phyloP scores from a whole-genome alignment of 2,113 vertebrate genomes.

The Sylvilagus bachmani region DNA sequence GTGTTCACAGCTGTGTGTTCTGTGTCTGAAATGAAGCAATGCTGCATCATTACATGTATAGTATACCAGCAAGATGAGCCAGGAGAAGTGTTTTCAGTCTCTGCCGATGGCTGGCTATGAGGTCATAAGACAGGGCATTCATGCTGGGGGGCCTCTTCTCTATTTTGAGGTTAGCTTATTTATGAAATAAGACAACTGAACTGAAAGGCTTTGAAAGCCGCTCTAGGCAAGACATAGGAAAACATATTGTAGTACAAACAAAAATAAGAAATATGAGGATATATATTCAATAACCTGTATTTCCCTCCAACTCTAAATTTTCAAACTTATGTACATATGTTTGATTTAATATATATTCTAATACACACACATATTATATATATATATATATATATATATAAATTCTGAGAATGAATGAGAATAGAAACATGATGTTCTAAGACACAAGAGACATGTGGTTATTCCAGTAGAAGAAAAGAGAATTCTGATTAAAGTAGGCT shows the following conservation, averaged over 20 bases:
- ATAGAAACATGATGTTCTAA: neutral
- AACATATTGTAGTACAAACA: neutral
- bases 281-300: neutral
- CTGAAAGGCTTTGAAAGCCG: neutral
- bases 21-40: neutral
- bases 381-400: too few relatives aligned
- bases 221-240: neutral
- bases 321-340: neutral
- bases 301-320: neutral
- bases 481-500: neutral
- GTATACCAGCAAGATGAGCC: neutral
- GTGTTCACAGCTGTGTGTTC: neutral
- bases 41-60: neutral
- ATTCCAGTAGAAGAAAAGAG: neutral
- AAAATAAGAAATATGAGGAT: neutral
- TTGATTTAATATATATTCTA: neutral
- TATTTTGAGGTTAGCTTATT: neutral
- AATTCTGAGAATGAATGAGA: neutral
- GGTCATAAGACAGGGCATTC: neutral
- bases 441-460: too few relatives aligned
- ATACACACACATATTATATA: too few relatives aligned
- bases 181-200: constrained; percentile 18
- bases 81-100: neutral
- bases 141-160: neutral
- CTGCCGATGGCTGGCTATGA: neutral